Percentiles rank a stretch among this genome's conserved stretches.
phyloP scores from a whole-genome alignment of 2,797 vertebrate species.

The Characodon lateralis region DNA sequence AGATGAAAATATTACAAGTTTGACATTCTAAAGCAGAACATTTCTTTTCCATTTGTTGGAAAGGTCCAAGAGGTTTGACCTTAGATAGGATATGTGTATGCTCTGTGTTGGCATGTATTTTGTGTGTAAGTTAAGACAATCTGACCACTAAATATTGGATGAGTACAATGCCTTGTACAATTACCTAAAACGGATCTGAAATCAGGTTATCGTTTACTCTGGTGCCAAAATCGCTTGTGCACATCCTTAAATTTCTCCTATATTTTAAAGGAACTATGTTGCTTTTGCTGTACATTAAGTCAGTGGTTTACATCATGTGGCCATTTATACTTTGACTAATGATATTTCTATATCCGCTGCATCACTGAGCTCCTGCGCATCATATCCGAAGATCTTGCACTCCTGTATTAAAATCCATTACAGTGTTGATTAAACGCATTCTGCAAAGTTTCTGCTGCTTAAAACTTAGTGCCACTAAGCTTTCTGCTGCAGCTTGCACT shows the following conservation, averaged over 20 bases:
- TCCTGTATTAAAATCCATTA: conserved; percentile 19
- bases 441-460: conserved; percentile 14
- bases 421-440: conserved; percentile 4
- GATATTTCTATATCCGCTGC: not conserved
- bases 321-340: not conserved
- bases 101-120: not conserved
- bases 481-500: conserved; percentile 35
- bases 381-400: not conserved
- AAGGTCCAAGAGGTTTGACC: not conserved
- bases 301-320: not conserved
- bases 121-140: not conserved
- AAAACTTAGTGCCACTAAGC: not conserved
- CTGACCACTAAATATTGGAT: not conserved
- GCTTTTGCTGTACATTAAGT: not conserved
- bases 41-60: no score
- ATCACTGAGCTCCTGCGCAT: not conserved
- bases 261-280: not conserved
- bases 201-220: not conserved
- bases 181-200: not conserved
- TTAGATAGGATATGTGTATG: not conserved
- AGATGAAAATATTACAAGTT: no score
- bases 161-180: not conserved
- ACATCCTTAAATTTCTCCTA: not conserved
- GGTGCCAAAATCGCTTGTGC: not conserved
- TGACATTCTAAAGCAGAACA: no score